Base-by-base conservation (phyloP, 2,888 invertebrate genomes). In the Dicyrtoma fusca region DNA sequence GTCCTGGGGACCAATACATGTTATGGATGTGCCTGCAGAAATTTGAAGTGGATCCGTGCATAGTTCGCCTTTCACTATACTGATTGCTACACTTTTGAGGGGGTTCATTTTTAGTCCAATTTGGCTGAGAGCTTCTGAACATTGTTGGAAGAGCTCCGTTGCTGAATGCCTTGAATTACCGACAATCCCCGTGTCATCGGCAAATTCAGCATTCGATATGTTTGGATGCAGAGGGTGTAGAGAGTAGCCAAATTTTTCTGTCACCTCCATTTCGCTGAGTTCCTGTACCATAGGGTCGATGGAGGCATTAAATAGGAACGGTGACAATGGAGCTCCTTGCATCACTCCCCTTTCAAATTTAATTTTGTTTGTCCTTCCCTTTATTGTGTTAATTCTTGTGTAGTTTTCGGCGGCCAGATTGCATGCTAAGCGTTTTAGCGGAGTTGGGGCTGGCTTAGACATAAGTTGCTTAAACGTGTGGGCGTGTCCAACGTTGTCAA, bases 371-470 rank as follows among this genome's bases (percentile, higher is more conserved):
- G 53, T 53, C 19, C 21, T 8, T 21, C 53, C 53, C 6, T 53
- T 17, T 53, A 19, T 53, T 53, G 53, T 53, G 8, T 53, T 53
- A 19, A 53, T 53, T 53, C 21, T 14, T n/a, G 53, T 53, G 3
- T n/a, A 53, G 19, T 53, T 53, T 17, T 53, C 2, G 1, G 53
- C 4, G 8, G 17, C 19, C 19, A 53, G 53, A 4, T n/a, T 53
- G 3, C 17, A 11, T 2, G 6, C 1, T 11, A 53, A 53, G 19
- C 2, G 2, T n/a, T 21, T n/a, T 4, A 53, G 53, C 8, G 10
- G 21, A 19, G 53, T 19, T 19, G 53, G 53, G 8, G 21, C 11
- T 19, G 19, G 53, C 19, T 53, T 21, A 19, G 19, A 17, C 2
- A 1, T 4, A 11, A 53, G 2, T 19, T 53, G 53, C 21, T 53